Evolutionary conservation across 2,113 vertebrate genomes (phyloP).

Genomic region (Gopherus evgoodei): DNA sequence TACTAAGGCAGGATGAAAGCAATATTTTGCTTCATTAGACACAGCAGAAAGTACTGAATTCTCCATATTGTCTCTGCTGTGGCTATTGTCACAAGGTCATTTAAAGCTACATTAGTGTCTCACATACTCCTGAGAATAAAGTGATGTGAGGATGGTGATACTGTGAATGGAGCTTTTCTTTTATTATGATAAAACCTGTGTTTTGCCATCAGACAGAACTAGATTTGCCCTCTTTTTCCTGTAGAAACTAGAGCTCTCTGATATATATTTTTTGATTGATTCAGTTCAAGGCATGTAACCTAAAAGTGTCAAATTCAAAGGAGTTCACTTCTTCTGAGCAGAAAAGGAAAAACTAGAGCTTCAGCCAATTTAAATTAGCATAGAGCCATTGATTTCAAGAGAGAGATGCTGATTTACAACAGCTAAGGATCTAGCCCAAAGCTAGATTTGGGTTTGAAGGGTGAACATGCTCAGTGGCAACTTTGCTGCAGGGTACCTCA

Average conservation of each 20-base stretch:
- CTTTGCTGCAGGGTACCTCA: neutral
- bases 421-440: neutral
- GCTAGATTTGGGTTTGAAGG: neutral
- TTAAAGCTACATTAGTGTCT: neutral
- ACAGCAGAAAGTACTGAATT: neutral
- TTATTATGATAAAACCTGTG: neutral
- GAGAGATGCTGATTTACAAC: neutral
- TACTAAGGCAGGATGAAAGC: neutral
- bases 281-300: neutral
- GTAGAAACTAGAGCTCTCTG: neutral
- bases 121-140: neutral
- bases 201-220: neutral
- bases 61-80: neutral
- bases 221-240: rapidly evolving
- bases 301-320: neutral
- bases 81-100: neutral
- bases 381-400: neutral
- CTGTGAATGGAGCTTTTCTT: neutral
- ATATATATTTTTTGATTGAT: neutral
- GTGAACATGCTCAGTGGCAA: neutral
- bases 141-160: neutral
- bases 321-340: rapidly evolving
- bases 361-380: neutral
- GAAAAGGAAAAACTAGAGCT: neutral
- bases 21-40: neutral